Evolutionary conservation across 2,888 invertebrate genomes (phyloP), one percentile per base, ranked within the genome.

Genomic region (Cryptocheilus praepositus): DNA sequence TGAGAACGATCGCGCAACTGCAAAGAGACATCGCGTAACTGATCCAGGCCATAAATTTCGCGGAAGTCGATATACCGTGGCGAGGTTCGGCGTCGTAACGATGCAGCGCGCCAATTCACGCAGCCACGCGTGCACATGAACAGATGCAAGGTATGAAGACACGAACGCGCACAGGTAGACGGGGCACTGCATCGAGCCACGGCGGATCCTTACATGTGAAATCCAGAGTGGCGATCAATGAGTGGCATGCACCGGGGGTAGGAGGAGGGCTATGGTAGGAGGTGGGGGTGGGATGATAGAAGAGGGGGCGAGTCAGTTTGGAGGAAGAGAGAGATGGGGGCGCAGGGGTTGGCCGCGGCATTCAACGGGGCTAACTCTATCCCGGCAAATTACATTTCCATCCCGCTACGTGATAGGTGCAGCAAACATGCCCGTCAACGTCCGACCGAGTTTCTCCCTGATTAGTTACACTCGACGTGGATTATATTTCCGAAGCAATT

Each of bases 391-490:
- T 83, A 80, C 81, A 81, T 81, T 83, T 83, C 78, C 78, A 82
- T 83, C 82, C 81, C 73, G 66, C 77, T 80, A 77, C 79, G 74
- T 77, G 81, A 83, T 81, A 81, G 82, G 78, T 80, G 81, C 79
- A 77, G 79, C 81, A 81, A 81, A 80, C 81, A 81, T 76, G 80
- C 79, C 77, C 81, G 81, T 82, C 82, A 81, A 81, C 77, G 82
- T 82, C 81, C 80, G 72, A 81, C 80, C 75, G 76, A 81, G 76
- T 81, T 81, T 79, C 79, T 71, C 69, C 73, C 76, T 81, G 80
- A 81, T 81, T 81, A 81, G 81, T 80, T 77, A 81, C 73, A 74
- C 74, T 75, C 72, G 68, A 74, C 74, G 74, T 65, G 77, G 74
- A 81, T 81, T 81, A 81, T 81, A 80, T 80, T 79, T 77, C 71